Evolutionary conservation across 2,113 vertebrate genomes (phyloP), one percentile per base, ranked within the genome.

Genomic region (Trematocara stigmaticum): DNA sequence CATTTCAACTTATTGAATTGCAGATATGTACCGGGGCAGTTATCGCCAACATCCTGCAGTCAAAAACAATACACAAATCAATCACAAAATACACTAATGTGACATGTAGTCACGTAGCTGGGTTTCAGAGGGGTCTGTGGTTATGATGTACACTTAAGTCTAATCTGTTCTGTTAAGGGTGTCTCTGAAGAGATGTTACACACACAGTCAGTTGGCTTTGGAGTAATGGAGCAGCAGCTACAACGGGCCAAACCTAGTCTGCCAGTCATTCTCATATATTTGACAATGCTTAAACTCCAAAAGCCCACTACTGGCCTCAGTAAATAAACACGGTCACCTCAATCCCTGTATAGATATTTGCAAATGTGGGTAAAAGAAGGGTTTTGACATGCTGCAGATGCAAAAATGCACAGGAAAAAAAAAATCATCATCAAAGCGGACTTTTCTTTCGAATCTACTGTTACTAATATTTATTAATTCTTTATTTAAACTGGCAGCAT

Each of bases 31-130:
- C 1, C 3, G 8, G 56, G 0, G 15, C 56, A 59, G 56, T 59
- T 34, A 34, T 66, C 3, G 2, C 10, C 5, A n/a, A 12, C 59
- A 66, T 66, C 6, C 59, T 38, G 34, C 34, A 64, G 59, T 64
- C 18, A 64, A n/a, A 64, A 64, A 64, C 2, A 64, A 64, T 0
- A 18, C 29, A 59, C 57, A 59, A 59, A 34, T 34, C 56, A 34
- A 59, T 34, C 29, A 34, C 66, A 66, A 66, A 66, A 66, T 71
- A 23, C 11, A 15, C 20, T 9, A 12, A 45, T 26, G 20, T 45
- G 20, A 71, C 40, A 0, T 0, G 66, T 16, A 29, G 66, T 6
- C 15, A 29, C 1, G 0, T 16, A 20, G n/a, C n/a, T 40, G 0
- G 0, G 20, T 71, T 0, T 71, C 13, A 10, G 20, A 29, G 20